A percentile compares a stretch with the other conserved stretches of the same genome.
Evolutionary conservation across 1,140 invertebrate genomes (phyloP).

Genomic region (Cydia pomonella): DNA sequence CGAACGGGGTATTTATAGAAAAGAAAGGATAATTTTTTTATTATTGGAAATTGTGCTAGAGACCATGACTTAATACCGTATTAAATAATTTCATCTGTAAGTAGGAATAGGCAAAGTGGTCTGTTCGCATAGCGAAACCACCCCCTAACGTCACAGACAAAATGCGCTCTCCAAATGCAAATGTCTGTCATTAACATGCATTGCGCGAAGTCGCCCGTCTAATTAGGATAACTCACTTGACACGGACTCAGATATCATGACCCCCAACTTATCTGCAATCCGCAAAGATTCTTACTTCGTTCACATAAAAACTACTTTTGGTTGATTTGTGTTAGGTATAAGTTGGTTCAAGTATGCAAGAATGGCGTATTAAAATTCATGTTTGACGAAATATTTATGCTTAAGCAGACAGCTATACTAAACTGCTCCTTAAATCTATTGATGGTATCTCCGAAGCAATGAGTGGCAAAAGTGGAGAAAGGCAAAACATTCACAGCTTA

Average conservation of each 20-base stretch:
- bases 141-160: constrained; percentile 22
- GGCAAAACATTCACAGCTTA: too few relatives aligned
- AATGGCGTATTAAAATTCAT: constrained; percentile 45
- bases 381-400: constrained; percentile 42
- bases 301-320: not conserved
- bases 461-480: too few relatives aligned
- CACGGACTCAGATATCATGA: constrained; percentile 56
- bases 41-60: not conserved
- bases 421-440: too few relatives aligned
- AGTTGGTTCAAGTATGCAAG: not conserved
- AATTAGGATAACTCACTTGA: constrained; percentile 70
- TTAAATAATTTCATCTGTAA: not conserved
- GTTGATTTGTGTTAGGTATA: not conserved
- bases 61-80: not conserved
- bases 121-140: constrained; percentile 37
- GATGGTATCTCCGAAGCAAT: too few relatives aligned
- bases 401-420: constrained; percentile 31
- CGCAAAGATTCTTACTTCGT: not conserved
- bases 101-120: not conserved
- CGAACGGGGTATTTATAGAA: too few relatives aligned
- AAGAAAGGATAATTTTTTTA: too few relatives aligned
- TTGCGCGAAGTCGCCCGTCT: constrained; percentile 68
- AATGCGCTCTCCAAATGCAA: constrained; percentile 56
- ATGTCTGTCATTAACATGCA: constrained; percentile 77
- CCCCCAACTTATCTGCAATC: not conserved